Base-by-base conservation (phyloP, 2,113 vertebrate genomes). In the Apteryx owenii region DNA sequence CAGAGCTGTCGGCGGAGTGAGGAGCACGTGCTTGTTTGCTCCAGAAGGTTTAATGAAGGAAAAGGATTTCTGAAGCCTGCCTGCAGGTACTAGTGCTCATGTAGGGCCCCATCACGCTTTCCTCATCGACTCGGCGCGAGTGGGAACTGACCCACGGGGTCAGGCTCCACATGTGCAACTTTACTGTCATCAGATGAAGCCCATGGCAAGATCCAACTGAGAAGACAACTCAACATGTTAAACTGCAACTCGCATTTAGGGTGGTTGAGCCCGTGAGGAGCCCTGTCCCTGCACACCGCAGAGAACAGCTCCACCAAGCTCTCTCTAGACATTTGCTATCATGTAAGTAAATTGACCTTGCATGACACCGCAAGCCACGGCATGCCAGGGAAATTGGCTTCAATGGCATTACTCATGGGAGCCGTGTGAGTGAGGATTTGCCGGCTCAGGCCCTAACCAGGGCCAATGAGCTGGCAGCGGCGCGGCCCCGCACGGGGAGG, bases 21-120 rank as follows among this genome's bases (percentile, higher is more conserved):
- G 50, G 40, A 90, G 36, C 40, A 11, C 6, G 8, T 14, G 23
- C 51, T 4, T 4, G n/a, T 38, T 29, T 72, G 31, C 28, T 12
- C 38, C 68, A 25, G 10, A 46, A 46, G 1, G 7, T 29, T 51
- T 56, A 4, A 29, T 4, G 50, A 69, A 33, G 66, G 69, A 20
- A 62, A 15, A 17, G 51, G 29, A 36, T 19, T 29, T 70, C 64
- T 29, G 21, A 33, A 54, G 46, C 89, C 62, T 36, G 8, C 1
- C 26, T 19, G 44, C 60, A 17, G 1, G 50, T 8, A 9, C 77
- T 10, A 1, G 4, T 0, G 0, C 2, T 29, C n/a, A 1, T 2
- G 3, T 0, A 28, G 69, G 44, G 23, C 50, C 21, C 76, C 65
- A 14, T 23, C 38, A 23, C 36, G 5, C 69, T 8, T 40, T 12